Conservation (phyloP, 2,888 invertebrate genomes). For the Bellardia bayeri region DNA sequence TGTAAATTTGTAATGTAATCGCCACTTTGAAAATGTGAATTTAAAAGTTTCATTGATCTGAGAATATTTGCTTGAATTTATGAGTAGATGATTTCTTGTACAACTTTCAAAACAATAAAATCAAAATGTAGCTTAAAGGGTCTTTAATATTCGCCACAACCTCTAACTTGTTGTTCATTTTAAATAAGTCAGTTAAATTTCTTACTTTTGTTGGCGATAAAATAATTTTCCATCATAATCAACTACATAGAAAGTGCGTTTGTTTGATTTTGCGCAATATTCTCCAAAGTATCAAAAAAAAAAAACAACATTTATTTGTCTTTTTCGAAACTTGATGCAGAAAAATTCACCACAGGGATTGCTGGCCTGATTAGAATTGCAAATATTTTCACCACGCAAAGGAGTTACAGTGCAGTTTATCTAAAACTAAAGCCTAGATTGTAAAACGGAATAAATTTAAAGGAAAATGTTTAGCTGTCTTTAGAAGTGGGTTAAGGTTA, state of each 20-base stretch:
- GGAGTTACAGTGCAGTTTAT: not conserved
- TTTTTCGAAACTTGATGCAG: not conserved
- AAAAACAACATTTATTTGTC: not conserved
- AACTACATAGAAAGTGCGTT: constrained; percentile 42
- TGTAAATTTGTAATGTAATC: no score
- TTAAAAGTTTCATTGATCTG: no score
- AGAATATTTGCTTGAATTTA: no score
- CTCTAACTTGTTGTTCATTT: not conserved
- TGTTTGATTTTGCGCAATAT: not conserved
- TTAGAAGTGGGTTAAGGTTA: not conserved
- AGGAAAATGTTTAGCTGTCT: not conserved
- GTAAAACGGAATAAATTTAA: not conserved
- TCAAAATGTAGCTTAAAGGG: no score
- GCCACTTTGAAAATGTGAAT: no score
- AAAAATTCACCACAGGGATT: constrained; percentile 38
- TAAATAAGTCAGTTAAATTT: not conserved
- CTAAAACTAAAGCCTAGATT: not conserved
- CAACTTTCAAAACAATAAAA: no score
- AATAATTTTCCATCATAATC: constrained; percentile 50
- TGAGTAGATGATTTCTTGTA: no score
- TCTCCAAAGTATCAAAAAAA: not conserved
- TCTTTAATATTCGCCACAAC: no score
- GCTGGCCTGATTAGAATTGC: constrained; percentile 28
- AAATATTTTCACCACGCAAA: constrained; percentile 6
- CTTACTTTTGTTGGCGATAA: constrained; percentile 16